phyloP scores from a whole-genome alignment of 2,888 invertebrate species.

The Thymelicus sylvestris region DNA sequence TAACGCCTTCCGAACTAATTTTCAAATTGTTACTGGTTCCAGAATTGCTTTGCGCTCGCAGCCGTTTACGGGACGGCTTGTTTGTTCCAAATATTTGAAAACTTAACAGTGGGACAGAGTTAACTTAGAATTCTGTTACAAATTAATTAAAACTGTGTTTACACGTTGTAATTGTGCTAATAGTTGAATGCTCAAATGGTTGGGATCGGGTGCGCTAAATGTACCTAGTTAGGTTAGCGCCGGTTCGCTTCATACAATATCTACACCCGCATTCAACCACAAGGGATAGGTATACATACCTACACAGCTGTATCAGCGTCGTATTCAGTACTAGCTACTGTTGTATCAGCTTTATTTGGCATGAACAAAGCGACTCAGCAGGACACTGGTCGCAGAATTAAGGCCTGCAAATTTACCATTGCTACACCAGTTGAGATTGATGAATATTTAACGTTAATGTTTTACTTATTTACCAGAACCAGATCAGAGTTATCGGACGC shows the following conservation, averaged over 20 bases:
- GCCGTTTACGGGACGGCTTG: conserved; percentile 10
- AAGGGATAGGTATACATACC: background rate
- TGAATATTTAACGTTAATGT: no score
- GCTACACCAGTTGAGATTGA: no score
- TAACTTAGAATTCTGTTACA: conserved; percentile 17
- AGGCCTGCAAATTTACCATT: no score
- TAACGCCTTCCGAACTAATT: conserved; percentile 29
- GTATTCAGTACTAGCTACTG: background rate
- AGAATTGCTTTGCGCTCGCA: conserved; percentile 23
- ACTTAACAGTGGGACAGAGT: conserved; percentile 28
- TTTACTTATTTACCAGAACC: no score
- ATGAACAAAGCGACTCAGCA: no score
- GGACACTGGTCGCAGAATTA: no score
- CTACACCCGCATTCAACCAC: conserved; percentile 7
- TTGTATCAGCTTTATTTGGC: background rate
- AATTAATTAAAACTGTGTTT: conserved; percentile 34
- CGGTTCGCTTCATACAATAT: conserved; percentile 15
- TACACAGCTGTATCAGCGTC: conserved; percentile 1
- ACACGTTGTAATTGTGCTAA: conserved; percentile 29
- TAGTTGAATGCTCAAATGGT: conserved; percentile 27
- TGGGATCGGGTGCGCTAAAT: conserved; percentile 21
- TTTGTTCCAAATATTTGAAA: conserved; percentile 29
- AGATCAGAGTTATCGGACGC: no score
- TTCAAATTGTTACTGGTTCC: conserved; percentile 31
- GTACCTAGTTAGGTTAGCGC: conserved; percentile 21